Evolutionary conservation across 2,113 vertebrate genomes (phyloP).

Genomic region (Theristicus caerulescens): DNA sequence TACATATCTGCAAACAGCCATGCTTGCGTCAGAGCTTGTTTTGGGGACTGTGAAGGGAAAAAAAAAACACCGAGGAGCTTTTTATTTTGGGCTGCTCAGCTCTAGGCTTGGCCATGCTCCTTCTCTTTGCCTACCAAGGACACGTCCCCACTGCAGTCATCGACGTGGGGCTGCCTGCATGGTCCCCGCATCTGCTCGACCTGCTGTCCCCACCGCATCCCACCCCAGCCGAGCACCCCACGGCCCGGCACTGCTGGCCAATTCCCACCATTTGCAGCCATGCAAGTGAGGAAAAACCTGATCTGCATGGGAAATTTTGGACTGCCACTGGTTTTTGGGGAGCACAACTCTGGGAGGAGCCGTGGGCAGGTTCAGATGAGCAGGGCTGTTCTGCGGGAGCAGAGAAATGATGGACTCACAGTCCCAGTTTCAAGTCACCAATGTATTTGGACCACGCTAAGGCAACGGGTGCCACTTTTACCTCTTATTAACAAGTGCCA

Average conservation of each 20-base stretch:
- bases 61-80: not conserved
- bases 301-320: not conserved
- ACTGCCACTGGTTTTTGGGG: not conserved
- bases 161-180: fast-evolving
- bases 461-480: not conserved
- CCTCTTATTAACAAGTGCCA: not conserved
- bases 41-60: not conserved
- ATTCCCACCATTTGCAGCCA: not conserved
- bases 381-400: not conserved
- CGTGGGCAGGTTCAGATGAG: fast-evolving
- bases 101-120: not conserved
- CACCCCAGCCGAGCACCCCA: fast-evolving
- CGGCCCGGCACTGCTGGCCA: not conserved
- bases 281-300: not conserved
- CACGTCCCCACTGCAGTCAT: too few relatives aligned
- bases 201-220: not conserved
- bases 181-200: not conserved
- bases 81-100: not conserved
- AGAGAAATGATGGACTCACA: not conserved
- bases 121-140: not conserved
- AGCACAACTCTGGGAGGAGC: fast-evolving
- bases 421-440: too few relatives aligned
- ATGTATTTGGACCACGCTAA: fast-evolving
- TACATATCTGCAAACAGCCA: not conserved
- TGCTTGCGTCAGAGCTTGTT: not conserved